Evolutionary conservation across 2,888 invertebrate genomes (phyloP).

Genomic region (Ecdyonurus torrentis): DNA sequence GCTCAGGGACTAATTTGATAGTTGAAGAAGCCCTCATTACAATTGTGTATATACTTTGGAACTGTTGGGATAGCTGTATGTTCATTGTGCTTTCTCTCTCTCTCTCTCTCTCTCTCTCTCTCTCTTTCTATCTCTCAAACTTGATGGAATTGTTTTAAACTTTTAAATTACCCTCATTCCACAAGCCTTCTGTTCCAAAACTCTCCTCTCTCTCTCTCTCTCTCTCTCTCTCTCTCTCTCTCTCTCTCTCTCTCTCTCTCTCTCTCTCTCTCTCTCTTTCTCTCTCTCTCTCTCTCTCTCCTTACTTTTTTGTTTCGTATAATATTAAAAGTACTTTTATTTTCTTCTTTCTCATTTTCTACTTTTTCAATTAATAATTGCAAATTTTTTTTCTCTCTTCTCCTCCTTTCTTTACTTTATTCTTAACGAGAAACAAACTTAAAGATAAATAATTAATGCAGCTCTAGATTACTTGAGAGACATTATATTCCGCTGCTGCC

Average conservation of each 20-base stretch:
- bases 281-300: too few species aligned
- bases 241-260: too few species aligned
- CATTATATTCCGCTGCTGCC: neutral
- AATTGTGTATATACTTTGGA: neutral
- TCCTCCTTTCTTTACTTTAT: neutral
- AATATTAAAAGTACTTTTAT: too few species aligned
- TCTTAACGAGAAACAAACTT: neutral
- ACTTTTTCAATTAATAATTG: neutral
- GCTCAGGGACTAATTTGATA: conserved; percentile 1
- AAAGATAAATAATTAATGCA: neutral
- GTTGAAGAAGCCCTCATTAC: neutral
- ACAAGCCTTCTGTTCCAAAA: too few species aligned
- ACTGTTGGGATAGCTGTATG: too few species aligned
- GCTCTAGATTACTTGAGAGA: neutral
- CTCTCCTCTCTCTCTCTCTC: too few species aligned
- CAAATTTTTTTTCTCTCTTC: neutral
- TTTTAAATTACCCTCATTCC: neutral
- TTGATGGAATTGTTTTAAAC: neutral
- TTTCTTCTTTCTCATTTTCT: neutral
- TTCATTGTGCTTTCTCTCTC: too few species aligned
- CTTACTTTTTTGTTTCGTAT: too few species aligned
- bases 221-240: too few species aligned
- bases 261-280: too few species aligned
- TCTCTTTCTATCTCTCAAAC: too few species aligned
- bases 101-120: too few species aligned